phyloP scores from a whole-genome alignment of 2,888 invertebrate species.

The Amblyjoppa fuscipennis region DNA sequence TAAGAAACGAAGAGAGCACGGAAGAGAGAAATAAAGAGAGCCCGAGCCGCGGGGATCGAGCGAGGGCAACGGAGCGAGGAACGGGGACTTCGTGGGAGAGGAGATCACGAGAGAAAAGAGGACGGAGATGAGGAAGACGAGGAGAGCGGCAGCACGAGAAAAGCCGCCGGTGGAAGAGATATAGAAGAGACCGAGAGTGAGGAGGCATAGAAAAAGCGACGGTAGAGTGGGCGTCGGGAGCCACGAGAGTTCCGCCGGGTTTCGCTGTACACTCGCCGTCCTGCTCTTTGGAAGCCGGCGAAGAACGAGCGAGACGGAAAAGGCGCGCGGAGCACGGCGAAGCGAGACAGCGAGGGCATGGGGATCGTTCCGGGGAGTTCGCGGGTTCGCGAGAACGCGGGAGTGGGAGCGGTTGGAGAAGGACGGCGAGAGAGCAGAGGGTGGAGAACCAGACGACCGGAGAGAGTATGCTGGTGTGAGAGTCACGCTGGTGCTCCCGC shows the following conservation, averaged over 20 bases:
- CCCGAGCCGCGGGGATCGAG: slow-evolving; percentile 45
- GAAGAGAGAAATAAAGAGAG: slow-evolving; percentile 43
- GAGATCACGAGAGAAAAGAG: slow-evolving; percentile 45
- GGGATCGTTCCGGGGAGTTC: slow-evolving; percentile 70
- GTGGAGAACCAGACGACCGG: slow-evolving; percentile 61
- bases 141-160: slow-evolving; percentile 28
- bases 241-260: slow-evolving; percentile 59
- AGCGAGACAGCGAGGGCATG: slow-evolving; percentile 52
- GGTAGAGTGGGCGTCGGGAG: slow-evolving; percentile 60
- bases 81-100: slow-evolving; percentile 44
- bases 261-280: slow-evolving; percentile 52
- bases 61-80: slow-evolving; percentile 53
- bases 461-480: slow-evolving; percentile 69
- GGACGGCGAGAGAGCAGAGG: slow-evolving; percentile 54
- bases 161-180: slow-evolving; percentile 58
- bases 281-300: slow-evolving; percentile 57
- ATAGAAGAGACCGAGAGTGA: slow-evolving; percentile 53
- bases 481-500: slow-evolving; percentile 69
- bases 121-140: slow-evolving; percentile 47
- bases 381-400: slow-evolving; percentile 53
- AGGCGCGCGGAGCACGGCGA: slow-evolving; percentile 33
- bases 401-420: slow-evolving; percentile 40
- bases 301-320: slow-evolving; percentile 60
- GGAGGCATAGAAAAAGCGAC: slow-evolving; percentile 50
- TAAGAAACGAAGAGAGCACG: slow-evolving; percentile 34